Evolutionary conservation across 2,113 vertebrate genomes (phyloP).

Genomic region (Rhadina sibilatrix): DNA sequence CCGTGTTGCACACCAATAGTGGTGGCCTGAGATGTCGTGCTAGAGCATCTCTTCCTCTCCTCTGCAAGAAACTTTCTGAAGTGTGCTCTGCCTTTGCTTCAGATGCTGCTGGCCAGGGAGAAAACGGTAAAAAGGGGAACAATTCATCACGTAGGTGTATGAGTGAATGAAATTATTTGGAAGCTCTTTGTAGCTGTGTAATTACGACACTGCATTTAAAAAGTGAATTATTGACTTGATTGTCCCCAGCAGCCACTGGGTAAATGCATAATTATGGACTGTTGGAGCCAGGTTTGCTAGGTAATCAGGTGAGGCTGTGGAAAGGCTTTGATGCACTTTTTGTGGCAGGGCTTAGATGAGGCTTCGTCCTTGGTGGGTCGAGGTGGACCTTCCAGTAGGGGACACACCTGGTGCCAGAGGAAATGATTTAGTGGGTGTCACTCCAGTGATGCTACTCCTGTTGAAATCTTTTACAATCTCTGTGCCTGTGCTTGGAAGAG

Average conservation of each 20-base stretch:
- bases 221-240: constrained; percentile 74
- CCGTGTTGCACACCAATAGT: background rate
- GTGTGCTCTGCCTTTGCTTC: background rate
- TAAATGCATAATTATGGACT: constrained; percentile 56
- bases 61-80: background rate
- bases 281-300: constrained; percentile 34
- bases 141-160: constrained; percentile 17
- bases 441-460: background rate
- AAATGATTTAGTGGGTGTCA: background rate
- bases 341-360: background rate
- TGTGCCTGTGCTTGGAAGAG: rapidly evolving
- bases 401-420: background rate
- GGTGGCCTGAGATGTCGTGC: background rate
- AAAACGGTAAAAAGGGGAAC: constrained; percentile 10
- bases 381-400: background rate
- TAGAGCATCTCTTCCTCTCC: background rate
- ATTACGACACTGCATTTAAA: constrained; percentile 56
- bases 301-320: constrained; percentile 21
- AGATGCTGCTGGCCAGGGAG: background rate
- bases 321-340: constrained; percentile 22
- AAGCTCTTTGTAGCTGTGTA: constrained; percentile 57
- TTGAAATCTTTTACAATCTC: background rate
- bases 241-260: constrained; percentile 61
- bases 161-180: constrained; percentile 34
- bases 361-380: constrained; percentile 23